These are phyloP conservation scores for Chelmon rostratus DNA, from an alignment of 2,797 vertebrate genomes.

Conservation along the genomic window DNA sequence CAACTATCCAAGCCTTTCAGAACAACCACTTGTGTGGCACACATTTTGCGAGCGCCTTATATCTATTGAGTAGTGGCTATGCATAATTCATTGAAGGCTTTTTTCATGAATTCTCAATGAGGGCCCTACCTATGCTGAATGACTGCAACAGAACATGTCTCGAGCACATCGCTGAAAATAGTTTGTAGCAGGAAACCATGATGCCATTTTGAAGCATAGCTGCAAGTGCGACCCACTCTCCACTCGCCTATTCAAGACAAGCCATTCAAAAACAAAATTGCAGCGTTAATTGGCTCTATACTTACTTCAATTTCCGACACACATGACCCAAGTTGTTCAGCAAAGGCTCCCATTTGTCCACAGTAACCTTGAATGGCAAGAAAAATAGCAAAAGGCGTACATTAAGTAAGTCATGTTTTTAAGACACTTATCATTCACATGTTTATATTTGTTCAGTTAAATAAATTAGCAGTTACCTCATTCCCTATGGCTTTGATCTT, in stretches of 20 bases:
- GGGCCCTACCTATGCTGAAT: constrained; percentile 51
- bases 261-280: too few relatives aligned
- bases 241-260: too few relatives aligned
- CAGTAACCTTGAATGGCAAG: constrained; percentile 88
- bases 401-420: not conserved
- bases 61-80: constrained; percentile 54
- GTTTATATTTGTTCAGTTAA: not conserved
- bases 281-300: too few relatives aligned
- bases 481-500: constrained; percentile 99
- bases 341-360: constrained; percentile 99
- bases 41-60: constrained; percentile 35
- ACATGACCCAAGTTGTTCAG: constrained; percentile 98
- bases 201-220: too few relatives aligned
- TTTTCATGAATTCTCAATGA: constrained; percentile 64
- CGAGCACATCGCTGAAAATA: constrained; percentile 49
- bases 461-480: constrained; percentile 86
- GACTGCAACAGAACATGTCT: constrained; percentile 35
- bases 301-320: constrained; percentile 98
- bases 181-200: constrained; percentile 14
- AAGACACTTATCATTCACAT: not conserved
- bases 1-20: constrained; percentile 14
- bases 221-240: too few relatives aligned
- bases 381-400: not conserved
- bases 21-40: constrained; percentile 37
- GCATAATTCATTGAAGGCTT: constrained; percentile 75